A percentile compares a stretch with the other conserved stretches of the same genome.
These are phyloP conservation scores for Glyphotaelius pellucidus DNA, from an alignment of 2,888 invertebrate genomes.

Conservation along the genomic window DNA sequence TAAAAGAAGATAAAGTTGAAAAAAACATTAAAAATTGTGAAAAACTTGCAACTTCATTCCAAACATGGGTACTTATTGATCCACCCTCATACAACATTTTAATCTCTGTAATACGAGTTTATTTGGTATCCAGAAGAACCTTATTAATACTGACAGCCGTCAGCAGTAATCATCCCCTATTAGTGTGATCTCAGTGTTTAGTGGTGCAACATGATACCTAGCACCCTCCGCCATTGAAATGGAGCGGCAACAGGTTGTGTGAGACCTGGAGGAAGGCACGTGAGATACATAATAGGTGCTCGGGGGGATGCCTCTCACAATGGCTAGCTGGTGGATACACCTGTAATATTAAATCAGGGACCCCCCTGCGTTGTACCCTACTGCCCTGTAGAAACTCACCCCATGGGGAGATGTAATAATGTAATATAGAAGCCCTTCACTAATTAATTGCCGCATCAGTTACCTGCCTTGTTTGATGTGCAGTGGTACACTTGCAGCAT, in stretches of 20 bases:
- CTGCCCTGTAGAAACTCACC: neutral
- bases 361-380: neutral
- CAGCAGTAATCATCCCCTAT: constrained; percentile 15
- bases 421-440: neutral
- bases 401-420: neutral
- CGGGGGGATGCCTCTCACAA: neutral
- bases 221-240: constrained; percentile 36
- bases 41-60: too few relatives aligned
- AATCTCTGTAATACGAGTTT: neutral
- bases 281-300: neutral
- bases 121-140: neutral
- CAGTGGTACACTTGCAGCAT: too few relatives aligned
- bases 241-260: constrained; percentile 42
- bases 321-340: constrained; percentile 14
- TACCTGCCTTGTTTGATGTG: neutral
- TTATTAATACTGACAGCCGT: neutral
- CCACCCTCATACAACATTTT: too few relatives aligned
- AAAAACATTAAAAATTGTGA: too few relatives aligned
- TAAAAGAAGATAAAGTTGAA: too few relatives aligned
- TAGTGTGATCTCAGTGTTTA: constrained; percentile 25
- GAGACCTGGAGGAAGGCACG: constrained; percentile 13
- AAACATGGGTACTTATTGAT: too few relatives aligned
- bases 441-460: neutral
- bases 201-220: constrained; percentile 35
- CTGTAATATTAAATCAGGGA: constrained; percentile 30